phyloP scores from a whole-genome alignment of 2,888 invertebrate species.

The Andrena praecox region DNA sequence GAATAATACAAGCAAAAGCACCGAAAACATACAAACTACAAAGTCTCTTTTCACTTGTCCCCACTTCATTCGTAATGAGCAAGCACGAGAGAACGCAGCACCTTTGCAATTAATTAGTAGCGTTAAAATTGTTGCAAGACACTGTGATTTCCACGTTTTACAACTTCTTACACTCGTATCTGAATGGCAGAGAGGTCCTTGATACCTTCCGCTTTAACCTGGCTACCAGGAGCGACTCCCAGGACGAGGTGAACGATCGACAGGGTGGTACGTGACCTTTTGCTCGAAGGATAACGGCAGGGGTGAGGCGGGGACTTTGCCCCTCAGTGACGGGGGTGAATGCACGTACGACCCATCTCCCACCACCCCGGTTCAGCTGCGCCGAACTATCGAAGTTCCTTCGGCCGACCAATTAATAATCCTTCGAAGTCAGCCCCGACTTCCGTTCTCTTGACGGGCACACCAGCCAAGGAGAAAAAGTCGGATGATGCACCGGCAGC shows the following conservation, averaged over 20 bases:
- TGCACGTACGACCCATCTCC: constrained; percentile 71
- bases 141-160: not conserved
- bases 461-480: not conserved
- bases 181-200: constrained; percentile 50
- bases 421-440: not conserved
- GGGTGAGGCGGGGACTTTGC: constrained; percentile 72
- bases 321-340: constrained; percentile 76
- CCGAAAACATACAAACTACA: too few species aligned
- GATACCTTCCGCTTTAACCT: constrained; percentile 81
- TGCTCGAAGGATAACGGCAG: constrained; percentile 82
- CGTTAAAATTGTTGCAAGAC: not conserved
- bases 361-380: constrained; percentile 47
- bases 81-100: not conserved
- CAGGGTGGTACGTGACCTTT: constrained; percentile 84
- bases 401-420: constrained; percentile 55
- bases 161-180: constrained; percentile 13
- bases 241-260: constrained; percentile 82
- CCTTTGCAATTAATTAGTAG: not conserved
- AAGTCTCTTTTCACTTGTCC: too few species aligned
- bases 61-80: too few species aligned
- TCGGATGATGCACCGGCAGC: not conserved
- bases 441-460: not conserved
- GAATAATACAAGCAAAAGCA: too few species aligned
- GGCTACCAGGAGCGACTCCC: constrained; percentile 77
- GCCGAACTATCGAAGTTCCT: constrained; percentile 51